Conservation (phyloP, 2,888 invertebrate genomes). For the Sepiola atlantica region DNA sequence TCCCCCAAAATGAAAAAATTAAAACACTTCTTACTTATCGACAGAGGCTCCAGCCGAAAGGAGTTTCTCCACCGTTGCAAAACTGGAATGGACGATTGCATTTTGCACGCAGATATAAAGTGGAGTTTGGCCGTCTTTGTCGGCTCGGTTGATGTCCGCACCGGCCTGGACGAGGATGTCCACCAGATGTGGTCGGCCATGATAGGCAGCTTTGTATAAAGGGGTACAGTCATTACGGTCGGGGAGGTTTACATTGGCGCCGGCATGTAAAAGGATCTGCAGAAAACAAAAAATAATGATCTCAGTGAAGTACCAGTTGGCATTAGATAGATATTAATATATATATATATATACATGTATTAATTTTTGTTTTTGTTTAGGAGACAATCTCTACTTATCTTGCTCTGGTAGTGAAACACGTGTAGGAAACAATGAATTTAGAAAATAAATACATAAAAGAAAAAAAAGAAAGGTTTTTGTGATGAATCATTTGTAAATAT, state of each 20-base stretch:
- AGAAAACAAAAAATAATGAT: neutral
- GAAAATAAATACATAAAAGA: too few species aligned
- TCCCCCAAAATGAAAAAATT: neutral
- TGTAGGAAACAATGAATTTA: too few species aligned
- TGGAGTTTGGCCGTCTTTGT: slow-evolving; percentile 74
- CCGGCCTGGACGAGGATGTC: slow-evolving; percentile 69
- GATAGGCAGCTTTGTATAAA: slow-evolving; percentile 74
- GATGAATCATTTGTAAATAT: too few species aligned
- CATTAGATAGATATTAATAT: too few species aligned
- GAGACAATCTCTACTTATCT: too few species aligned
- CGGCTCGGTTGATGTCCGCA: slow-evolving; percentile 73
- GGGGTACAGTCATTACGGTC: slow-evolving; percentile 74
- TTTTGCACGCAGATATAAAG: slow-evolving; percentile 76
- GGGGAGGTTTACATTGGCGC: slow-evolving; percentile 72
- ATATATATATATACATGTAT: too few species aligned
- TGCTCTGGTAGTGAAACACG: too few species aligned
- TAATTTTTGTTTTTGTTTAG: too few species aligned
- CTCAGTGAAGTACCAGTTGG: too few species aligned
- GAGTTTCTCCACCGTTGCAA: slow-evolving; percentile 70
- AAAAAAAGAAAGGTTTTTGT: too few species aligned
- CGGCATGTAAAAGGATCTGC: slow-evolving; percentile 72
- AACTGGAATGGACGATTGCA: slow-evolving; percentile 74
- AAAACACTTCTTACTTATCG: slow-evolving; percentile 64
- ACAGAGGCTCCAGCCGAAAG: slow-evolving; percentile 71
- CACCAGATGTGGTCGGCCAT: slow-evolving; percentile 68